Evolutionary conservation across 2,888 invertebrate genomes (phyloP).

Genomic region (Ischnus inquisitorius): DNA sequence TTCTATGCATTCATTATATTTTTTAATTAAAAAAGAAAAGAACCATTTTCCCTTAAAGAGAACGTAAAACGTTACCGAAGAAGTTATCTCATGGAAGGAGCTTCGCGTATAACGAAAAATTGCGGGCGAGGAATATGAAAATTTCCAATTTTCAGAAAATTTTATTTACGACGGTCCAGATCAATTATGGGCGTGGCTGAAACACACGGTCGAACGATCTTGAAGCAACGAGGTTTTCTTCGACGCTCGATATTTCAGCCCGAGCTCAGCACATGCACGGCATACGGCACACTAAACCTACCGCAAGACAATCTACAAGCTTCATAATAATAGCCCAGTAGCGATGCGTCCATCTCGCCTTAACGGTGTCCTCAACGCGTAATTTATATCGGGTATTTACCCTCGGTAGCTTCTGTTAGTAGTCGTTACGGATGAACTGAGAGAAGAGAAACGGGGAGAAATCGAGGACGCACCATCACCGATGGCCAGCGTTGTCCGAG

Average conservation of each 20-base stretch:
- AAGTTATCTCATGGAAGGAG: too few relatives aligned
- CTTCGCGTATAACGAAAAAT: too few relatives aligned
- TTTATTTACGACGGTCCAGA: too few relatives aligned
- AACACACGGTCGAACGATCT: not conserved
- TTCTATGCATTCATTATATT: too few relatives aligned
- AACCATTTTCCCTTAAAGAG: too few relatives aligned
- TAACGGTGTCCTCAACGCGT: slow-evolving; percentile 42
- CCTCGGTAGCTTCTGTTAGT: not conserved
- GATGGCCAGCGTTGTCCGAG: slow-evolving; percentile 10
- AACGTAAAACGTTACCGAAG: too few relatives aligned
- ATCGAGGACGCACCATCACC: slow-evolving; percentile 56
- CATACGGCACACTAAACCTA: not conserved
- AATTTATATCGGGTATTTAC: slow-evolving; percentile 42
- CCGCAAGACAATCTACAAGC: slow-evolving; percentile 3
- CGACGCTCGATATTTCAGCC: not conserved
- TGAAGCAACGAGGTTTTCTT: not conserved
- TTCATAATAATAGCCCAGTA: slow-evolving; percentile 7
- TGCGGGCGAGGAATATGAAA: too few relatives aligned
- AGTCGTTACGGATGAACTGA: not conserved
- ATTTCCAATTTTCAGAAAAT: too few relatives aligned
- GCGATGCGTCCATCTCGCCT: slow-evolving; percentile 13
- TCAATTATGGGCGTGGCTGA: not conserved
- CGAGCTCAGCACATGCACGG: not conserved
- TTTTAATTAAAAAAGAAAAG: too few relatives aligned
- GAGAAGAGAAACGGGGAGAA: slow-evolving; percentile 16